phyloP scores from a whole-genome alignment of 2,888 invertebrate genomes.

The Standfussiana lucernea region DNA sequence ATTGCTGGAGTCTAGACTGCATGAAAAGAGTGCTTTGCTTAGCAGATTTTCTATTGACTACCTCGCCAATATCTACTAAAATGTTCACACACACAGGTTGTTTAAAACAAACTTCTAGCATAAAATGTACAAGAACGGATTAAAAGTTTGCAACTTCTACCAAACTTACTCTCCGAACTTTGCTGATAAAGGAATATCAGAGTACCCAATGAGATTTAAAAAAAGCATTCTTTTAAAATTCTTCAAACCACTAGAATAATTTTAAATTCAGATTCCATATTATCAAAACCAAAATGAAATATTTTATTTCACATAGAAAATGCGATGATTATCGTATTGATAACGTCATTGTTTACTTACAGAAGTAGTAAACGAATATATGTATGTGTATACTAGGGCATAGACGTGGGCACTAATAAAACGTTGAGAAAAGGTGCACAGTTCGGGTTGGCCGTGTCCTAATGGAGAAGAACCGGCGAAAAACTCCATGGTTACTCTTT shows the following conservation, averaged over 20 bases:
- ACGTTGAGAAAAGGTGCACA: no score
- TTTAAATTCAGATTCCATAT: constrained; percentile 24
- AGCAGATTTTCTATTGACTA: not conserved
- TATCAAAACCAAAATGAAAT: no score
- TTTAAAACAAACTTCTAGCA: not conserved
- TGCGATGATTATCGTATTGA: no score
- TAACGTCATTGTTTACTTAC: no score
- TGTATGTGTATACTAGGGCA: no score
- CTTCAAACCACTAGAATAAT: constrained; percentile 5
- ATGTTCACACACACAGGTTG: not conserved
- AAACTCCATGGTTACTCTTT: no score
- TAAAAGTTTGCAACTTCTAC: not conserved
- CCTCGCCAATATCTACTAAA: not conserved
- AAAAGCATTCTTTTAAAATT: constrained; percentile 14
- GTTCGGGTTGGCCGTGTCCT: no score
- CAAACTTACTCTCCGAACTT: not conserved
- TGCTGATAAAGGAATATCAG: constrained; percentile 1
- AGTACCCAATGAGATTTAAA: constrained; percentile 13
- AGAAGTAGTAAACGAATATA: no score
- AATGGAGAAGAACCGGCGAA: no score
- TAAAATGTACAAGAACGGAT: not conserved
- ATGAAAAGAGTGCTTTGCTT: not conserved
- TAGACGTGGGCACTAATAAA: no score
- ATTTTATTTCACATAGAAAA: no score
- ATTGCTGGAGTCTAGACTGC: not conserved